phyloP scores from a whole-genome alignment of 2,113 vertebrate genomes.

The Ctenodactylus gundi region DNA sequence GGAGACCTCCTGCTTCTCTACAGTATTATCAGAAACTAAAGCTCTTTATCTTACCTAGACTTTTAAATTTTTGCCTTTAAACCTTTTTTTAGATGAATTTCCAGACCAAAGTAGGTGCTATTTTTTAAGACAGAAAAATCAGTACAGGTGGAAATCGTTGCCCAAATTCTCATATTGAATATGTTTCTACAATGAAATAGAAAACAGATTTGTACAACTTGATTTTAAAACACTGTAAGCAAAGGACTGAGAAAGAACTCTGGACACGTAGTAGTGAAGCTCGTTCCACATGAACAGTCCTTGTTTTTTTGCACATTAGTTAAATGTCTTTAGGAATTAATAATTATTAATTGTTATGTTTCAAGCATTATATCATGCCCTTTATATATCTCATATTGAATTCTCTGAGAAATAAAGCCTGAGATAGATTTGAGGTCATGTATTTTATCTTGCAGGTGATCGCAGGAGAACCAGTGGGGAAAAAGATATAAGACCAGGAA shows the following conservation, averaged over 20 bases:
- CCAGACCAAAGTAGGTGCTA: background rate
- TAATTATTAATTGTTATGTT: constrained; percentile 8
- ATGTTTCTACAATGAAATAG: background rate
- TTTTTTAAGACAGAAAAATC: constrained; percentile 39
- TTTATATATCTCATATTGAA: background rate
- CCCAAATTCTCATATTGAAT: background rate
- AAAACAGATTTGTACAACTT: background rate
- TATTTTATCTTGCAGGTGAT: constrained; percentile 14
- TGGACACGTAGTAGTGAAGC: background rate
- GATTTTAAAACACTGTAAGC: background rate
- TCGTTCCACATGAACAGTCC: constrained; percentile 1
- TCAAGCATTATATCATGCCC: background rate
- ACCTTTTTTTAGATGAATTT: constrained; percentile 51
- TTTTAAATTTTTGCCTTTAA: constrained; percentile 14
- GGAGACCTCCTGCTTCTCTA: constrained; percentile 50
- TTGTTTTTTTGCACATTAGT: background rate
- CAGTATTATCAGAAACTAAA: background rate
- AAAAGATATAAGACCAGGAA: background rate
- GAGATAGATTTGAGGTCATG: constrained; percentile 4
- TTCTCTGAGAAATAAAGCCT: constrained; percentile 15
- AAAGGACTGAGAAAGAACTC: background rate
- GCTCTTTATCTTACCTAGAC: constrained; percentile 44
- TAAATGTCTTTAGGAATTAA: constrained; percentile 9
- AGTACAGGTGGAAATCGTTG: background rate
- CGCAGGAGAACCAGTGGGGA: background rate